Base-by-base conservation (phyloP, 2,797 vertebrate genomes). In the Synanceia verrucosa region DNA sequence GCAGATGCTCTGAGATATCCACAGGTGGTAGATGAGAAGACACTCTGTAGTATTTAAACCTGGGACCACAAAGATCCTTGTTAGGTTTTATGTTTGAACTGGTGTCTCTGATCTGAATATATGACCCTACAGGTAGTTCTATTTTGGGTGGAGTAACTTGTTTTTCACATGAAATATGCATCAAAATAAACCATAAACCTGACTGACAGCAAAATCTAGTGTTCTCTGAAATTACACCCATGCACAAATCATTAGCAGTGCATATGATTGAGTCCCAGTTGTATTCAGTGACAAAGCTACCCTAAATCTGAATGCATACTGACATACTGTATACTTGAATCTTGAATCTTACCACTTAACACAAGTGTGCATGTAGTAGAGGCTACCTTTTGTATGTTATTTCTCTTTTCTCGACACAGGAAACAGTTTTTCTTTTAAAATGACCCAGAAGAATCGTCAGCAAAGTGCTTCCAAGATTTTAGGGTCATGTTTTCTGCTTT, bases 11-110 rank as follows among this genome's bases (percentile, higher is more conserved):
- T 9, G n/a, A 74, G 68, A 51, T 26, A 81, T 82, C 89, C 89
- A 94, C 94, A 94, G 90, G 94, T 94, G 92, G 91, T 76, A 73
- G 79, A 87, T n/a, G 59, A 71, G 68, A 50, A 62, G 81, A 83
- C 55, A 58, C 23, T 24, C 26, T 34, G 44, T 14, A 57, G 6
- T 58, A 52, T 50, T 51, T 65, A 24, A 58, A 71, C 26, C 47
- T 68, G 28, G 28, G 82, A 70, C n/a, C n/a, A 84, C 66, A 59
- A 76, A 51, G 29, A 73, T 52, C 24, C 26, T 26, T 65, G 46
- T 46, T 24, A 16, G 39, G 13, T 24, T 19, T 12, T 16, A n/a
- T 37, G 29, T 58, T 62, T 24, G 9, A 47, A 46, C 28, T 21
- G 26, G 16, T 19, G 14, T 33, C 7, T 29, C 29, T 26, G 41